phyloP scores from a whole-genome alignment of 2,888 invertebrate genomes.

The Pardosa pseudoannulata region DNA sequence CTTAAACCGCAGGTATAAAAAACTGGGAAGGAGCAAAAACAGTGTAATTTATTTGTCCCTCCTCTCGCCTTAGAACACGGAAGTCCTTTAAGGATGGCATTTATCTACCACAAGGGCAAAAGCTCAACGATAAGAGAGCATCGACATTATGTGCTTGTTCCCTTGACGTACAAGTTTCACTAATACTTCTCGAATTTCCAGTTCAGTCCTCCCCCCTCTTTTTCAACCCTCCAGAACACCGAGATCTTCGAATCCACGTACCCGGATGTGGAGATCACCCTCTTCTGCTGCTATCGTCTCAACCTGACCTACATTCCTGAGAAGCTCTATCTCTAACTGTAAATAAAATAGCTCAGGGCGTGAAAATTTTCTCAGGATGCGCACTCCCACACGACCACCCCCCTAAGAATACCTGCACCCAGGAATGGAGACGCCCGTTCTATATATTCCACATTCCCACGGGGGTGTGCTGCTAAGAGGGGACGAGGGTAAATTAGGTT shows the following conservation, averaged over 20 bases:
- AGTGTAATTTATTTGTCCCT: too few relatives aligned
- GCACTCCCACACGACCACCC: neutral
- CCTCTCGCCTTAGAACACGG: too few relatives aligned
- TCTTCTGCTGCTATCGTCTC: neutral
- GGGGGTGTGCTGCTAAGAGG: neutral
- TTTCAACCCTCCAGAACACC: too few relatives aligned
- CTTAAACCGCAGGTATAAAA: too few relatives aligned
- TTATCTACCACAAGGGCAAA: too few relatives aligned
- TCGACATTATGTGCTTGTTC: too few relatives aligned
- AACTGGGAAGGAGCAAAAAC: too few relatives aligned
- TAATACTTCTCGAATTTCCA: too few relatives aligned
- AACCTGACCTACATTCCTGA: neutral
- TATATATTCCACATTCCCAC: neutral
- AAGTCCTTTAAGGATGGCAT: too few relatives aligned
- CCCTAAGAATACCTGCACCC: neutral
- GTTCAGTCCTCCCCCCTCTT: too few relatives aligned
- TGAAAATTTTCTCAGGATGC: neutral
- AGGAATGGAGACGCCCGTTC: neutral
- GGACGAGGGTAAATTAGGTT: neutral
- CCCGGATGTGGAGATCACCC: neutral
- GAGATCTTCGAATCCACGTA: neutral
- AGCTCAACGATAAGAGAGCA: too few relatives aligned
- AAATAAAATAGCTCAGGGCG: neutral
- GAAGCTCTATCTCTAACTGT: neutral
- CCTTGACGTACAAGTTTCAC: too few relatives aligned